Evolutionary conservation across 2,888 invertebrate species (phyloP), one percentile per base, ranked within the genome.

Genomic region (Holacanthella duospinosa): DNA sequence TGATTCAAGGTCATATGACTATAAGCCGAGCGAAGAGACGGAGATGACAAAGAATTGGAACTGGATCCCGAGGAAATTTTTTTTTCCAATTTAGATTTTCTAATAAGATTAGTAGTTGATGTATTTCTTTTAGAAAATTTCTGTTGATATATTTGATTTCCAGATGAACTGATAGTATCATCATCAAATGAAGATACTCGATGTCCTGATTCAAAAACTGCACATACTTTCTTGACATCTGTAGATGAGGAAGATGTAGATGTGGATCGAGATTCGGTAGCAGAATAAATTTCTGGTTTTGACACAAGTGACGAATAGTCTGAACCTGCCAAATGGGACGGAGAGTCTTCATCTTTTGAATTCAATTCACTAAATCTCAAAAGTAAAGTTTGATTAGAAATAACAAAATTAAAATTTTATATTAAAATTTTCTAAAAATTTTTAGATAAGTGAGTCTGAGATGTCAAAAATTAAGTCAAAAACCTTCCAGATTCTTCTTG

Each of bases 171-270:
- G 21, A 21, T 48, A 21, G n/a, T 4, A 4, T n/a, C 48, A 21
- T 48, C 21, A 9, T 48, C 21, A 36, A n/a, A n/a, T n/a, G n/a
- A n/a, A n/a, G 36, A 36, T 6, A 6, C 36, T 16, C 6, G 36
- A 4, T 21, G 6, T 21, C 48, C 48, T 25, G 27, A 53, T 59
- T 71, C 71, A 55, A 71, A 71, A 12, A 71, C 63, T 56, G 69
- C 71, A 55, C 71, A 66, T 55, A 71, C 71, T 62, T 66, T 66
- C 43, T 69, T 69, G 54, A 71, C 70, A 62, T 71, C 71, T 6
- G 61, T 24, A 21, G 28, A 21, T 21, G n/a, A 28, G 29, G 29
- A 29, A 29, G 56, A 56, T 27, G 56, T 24, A 2, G 55, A 26
- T 24, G 55, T 24, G 27, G 48, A 48, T 21, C 48, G 48, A 21